These are phyloP conservation scores for Pectinophora gossypiella DNA, from an alignment of 1,140 invertebrate genomes.

Conservation along the genomic window DNA sequence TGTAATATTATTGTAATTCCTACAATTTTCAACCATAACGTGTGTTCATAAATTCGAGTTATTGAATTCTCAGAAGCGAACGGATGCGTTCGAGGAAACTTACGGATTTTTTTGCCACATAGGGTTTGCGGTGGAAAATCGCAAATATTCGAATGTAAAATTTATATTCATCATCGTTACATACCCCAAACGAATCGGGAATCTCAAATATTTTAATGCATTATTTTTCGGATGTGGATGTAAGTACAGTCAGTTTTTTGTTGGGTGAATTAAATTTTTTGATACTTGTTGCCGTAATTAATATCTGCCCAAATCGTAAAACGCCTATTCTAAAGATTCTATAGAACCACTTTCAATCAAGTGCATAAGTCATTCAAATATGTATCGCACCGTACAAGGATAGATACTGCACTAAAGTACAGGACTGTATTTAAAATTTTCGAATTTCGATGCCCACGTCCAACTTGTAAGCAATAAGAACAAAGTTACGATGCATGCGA, in stretches of 20 bases:
- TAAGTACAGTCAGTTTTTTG: no score
- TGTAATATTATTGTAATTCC: background rate
- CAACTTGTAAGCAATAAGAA: constrained; percentile 5
- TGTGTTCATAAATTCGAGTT: constrained; percentile 10
- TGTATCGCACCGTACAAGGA: no score
- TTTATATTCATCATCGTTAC: constrained; percentile 57
- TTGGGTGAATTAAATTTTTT: no score
- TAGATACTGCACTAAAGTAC: no score
- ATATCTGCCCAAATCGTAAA: no score
- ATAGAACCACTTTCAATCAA: no score
- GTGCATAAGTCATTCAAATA: no score
- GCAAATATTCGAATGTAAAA: constrained; percentile 43
- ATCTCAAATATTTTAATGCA: constrained; percentile 58
- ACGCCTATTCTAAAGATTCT: no score
- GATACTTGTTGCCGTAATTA: no score
- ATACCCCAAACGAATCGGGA: constrained; percentile 46
- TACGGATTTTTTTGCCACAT: constrained; percentile 17
- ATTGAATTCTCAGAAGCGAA: constrained; percentile 21
- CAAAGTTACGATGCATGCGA: constrained; percentile 13
- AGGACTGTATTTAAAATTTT: no score
- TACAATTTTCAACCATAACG: constrained; percentile 1
- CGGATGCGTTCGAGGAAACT: constrained; percentile 11
- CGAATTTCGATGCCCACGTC: no score
- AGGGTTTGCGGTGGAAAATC: constrained; percentile 26
- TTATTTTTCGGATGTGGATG: no score